These are phyloP conservation scores for Pseudopleuronectes americanus DNA, from an alignment of 2,797 vertebrate genomes.

Conservation along the genomic window DNA sequence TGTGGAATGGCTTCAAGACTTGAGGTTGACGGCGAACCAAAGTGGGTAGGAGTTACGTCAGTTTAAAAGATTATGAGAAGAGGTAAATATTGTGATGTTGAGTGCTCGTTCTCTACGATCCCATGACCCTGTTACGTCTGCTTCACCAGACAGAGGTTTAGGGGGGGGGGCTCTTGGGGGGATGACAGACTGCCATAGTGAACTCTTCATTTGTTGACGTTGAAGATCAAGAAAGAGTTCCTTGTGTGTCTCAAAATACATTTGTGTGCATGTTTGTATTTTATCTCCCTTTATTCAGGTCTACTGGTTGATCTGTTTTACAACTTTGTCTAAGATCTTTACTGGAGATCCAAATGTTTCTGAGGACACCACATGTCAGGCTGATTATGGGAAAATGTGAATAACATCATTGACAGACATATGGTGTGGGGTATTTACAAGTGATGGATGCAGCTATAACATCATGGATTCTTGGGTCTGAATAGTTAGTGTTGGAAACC, in stretches of 20 bases:
- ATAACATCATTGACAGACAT: too few species aligned
- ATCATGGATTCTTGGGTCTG: too few species aligned
- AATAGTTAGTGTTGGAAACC: too few species aligned
- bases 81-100: conserved; percentile 61
- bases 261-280: not conserved
- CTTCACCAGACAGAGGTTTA: conserved; percentile 27
- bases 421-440: too few species aligned
- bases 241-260: not conserved
- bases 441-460: too few species aligned
- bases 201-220: not conserved
- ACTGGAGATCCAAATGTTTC: too few species aligned
- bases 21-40: conserved; percentile 14
- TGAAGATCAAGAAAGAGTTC: not conserved
- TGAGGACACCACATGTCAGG: too few species aligned
- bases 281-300: too few species aligned
- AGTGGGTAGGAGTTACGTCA: conserved; percentile 58
- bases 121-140: conserved; percentile 37
- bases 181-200: conserved; percentile 28
- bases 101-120: conserved; percentile 55
- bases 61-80: conserved; percentile 40
- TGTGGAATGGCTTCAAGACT: not conserved
- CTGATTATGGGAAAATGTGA: too few species aligned
- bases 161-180: conserved; percentile 11
- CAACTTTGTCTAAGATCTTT: too few species aligned
- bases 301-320: too few species aligned